Evolutionary conservation across 2,113 vertebrate genomes (phyloP), one percentile per base, ranked within the genome.

Genomic region (Synodontis membranacea): DNA sequence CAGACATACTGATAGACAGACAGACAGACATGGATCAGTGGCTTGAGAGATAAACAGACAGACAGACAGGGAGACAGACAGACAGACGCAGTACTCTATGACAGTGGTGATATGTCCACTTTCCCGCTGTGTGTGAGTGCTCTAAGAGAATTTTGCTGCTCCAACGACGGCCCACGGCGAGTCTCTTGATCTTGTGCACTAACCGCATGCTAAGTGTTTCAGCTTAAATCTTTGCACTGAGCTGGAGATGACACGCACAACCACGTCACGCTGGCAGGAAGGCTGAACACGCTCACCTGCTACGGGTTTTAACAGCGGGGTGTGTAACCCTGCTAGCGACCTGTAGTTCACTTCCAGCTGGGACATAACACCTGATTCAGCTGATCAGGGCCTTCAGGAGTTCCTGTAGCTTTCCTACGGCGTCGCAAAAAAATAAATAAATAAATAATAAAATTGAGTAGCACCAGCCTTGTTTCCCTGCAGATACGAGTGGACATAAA

Each of bases 91-190:
- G 87, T 90, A 94, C 93, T 93, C 91, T 90, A 93, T 94, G 91
- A 92, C 92, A 92, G 91, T 92, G 91, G 91, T 91, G 89, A 90
- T 90, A 85, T 86, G 87, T 88, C 89, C 87, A 84, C 90, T 93
- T 93, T 84, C 89, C 92, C 86, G 88, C 76, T 86, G 91, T 85
- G 80, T 88, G 68, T 74, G 66, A 79, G 91, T 84, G 80, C 6
- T 72, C n/a, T 86, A 39, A 52, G 82, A 89, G 91, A 90, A 93
- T 94, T 93, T 93, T 91, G 88, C 91, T 85, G 81, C 5, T 60
- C 28, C 86, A 50, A 68, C 62, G 62, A 78, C 83, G 37, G 75
- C 87, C 84, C 85, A 79, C 62, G 81, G 80, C 44, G 66, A 80
- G 17, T 5, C 17, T 3, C 52, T 74, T 74, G 25, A 52, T 88